Evolutionary conservation across 2,888 invertebrate genomes (phyloP).

Genomic region (Geophilus truncorum): DNA sequence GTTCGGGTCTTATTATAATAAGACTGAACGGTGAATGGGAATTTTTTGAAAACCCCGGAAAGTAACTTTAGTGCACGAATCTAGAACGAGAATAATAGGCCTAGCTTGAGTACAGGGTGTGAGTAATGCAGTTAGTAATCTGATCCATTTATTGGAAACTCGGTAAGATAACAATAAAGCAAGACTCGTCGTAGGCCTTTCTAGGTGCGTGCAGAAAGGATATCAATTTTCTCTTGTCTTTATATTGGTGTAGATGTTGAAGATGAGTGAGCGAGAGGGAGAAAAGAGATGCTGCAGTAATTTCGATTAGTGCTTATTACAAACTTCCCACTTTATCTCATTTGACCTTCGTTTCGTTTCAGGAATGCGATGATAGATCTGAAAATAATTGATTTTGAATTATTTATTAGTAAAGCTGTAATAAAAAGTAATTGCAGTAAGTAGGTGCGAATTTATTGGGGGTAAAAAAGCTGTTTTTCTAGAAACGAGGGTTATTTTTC

Average conservation of each 20-base stretch:
- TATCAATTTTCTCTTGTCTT: constrained; percentile 13
- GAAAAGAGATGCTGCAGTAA: background rate
- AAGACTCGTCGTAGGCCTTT: background rate
- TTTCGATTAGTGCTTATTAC: constrained; percentile 21
- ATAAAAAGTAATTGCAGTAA: background rate
- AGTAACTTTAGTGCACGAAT: background rate
- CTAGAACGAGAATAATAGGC: background rate
- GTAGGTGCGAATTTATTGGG: background rate
- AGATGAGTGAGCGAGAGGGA: background rate
- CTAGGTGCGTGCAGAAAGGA: background rate
- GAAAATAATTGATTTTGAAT: background rate
- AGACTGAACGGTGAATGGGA: too few relatives aligned
- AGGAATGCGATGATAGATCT: background rate
- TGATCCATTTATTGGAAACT: constrained; percentile 21
- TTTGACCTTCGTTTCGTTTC: background rate
- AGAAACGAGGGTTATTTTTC: background rate
- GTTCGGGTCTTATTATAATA: too few relatives aligned
- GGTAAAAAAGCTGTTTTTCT: background rate
- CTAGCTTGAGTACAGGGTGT: background rate
- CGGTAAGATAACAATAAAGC: constrained; percentile 18
- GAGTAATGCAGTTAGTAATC: constrained; percentile 14
- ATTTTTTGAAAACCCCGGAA: background rate
- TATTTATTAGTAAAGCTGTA: background rate
- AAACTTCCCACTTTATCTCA: background rate
- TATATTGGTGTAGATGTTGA: background rate